phyloP scores from a whole-genome alignment of 2,888 invertebrate species.

The Drepanosiphum platanoidis region DNA sequence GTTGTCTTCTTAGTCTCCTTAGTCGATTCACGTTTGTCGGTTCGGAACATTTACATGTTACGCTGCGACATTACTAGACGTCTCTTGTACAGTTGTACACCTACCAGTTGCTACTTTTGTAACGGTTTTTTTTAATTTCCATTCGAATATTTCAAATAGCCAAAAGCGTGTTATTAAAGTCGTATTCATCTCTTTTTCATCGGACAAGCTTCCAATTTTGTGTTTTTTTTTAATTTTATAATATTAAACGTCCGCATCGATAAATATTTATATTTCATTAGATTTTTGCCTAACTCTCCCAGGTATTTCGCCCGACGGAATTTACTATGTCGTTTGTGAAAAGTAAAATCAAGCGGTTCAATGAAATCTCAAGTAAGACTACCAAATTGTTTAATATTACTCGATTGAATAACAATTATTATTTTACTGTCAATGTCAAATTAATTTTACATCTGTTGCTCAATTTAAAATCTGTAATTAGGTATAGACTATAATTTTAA shows the following conservation, averaged over 20 bases:
- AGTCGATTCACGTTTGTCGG: not conserved
- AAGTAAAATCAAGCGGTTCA: slow-evolving; percentile 50
- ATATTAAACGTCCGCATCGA: not conserved
- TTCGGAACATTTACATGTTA: not conserved
- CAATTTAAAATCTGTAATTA: too few relatives aligned
- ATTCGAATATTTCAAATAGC: too few relatives aligned
- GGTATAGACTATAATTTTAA: too few relatives aligned
- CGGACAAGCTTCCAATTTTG: not conserved
- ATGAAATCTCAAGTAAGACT: slow-evolving; percentile 52
- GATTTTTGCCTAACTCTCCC: not conserved
- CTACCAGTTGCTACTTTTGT: not conserved
- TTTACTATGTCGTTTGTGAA: slow-evolving; percentile 33
- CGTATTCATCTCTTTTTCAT: not conserved
- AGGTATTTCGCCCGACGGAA: not conserved
- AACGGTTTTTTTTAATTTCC: not conserved
- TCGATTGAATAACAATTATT: not conserved
- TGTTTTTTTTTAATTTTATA: not conserved
- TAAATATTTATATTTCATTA: not conserved
- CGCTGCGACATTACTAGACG: too few relatives aligned
- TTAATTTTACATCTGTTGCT: too few relatives aligned
- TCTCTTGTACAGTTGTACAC: not conserved
- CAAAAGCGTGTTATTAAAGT: too few relatives aligned
- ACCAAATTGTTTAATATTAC: not conserved
- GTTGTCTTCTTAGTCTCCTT: not conserved
- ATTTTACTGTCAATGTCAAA: too few relatives aligned